Base-by-base conservation (phyloP, 1,140 invertebrate species). In the Meloidogyne hapla region DNA sequence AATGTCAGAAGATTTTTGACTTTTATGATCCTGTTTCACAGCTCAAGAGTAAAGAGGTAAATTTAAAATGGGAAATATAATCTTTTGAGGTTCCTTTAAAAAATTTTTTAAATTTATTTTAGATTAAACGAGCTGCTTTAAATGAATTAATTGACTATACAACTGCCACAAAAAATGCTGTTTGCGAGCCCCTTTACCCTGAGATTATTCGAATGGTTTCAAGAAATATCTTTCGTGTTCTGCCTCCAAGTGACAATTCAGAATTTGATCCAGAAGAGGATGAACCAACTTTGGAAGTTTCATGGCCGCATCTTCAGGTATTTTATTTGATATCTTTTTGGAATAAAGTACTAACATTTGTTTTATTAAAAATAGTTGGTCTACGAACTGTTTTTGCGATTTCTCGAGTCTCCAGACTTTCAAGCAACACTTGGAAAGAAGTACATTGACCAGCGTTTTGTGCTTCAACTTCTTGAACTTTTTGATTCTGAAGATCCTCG, bases 1-100 rank as follows among this genome's bases (percentile, higher is more conserved):
- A 90, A 85, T 90, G 90, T 83, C 90, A 89, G 81, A 88, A 89
- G 68, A 89, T 90, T 45, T 90, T 90, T 81, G 89, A 90, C 80
- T 86, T 86, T 75, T 84, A 86, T 65, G 87, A 88, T 81, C 85
- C 87, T 13, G 84, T 88, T 10, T 79, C 83, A 56, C 87, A 88
- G 69, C 75, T 88, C 8, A 88, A 88, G 73, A 85, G 83, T 64
- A 88, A 88, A 80, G 87, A 88, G 75, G 94, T 99, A 25, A 65
- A 75, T 26, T 63, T 21, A 6, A 38, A 9, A 25, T n/a, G 33
- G 23, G 33, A 6, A 33, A 28, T 15, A 78, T 26, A 9, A 33
- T 33, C n/a, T n/a, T n/a, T n/a, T n/a, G n/a, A n/a, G n/a, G n/a
- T n/a, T n/a, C n/a, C n/a, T n/a, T n/a, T n/a, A n/a, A n/a, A 66